A percentile compares a stretch with the other conserved stretches of the same genome.
These are phyloP conservation scores for Podarcis muralis DNA, from an alignment of 2,113 vertebrate genomes.

Conservation along the genomic window DNA sequence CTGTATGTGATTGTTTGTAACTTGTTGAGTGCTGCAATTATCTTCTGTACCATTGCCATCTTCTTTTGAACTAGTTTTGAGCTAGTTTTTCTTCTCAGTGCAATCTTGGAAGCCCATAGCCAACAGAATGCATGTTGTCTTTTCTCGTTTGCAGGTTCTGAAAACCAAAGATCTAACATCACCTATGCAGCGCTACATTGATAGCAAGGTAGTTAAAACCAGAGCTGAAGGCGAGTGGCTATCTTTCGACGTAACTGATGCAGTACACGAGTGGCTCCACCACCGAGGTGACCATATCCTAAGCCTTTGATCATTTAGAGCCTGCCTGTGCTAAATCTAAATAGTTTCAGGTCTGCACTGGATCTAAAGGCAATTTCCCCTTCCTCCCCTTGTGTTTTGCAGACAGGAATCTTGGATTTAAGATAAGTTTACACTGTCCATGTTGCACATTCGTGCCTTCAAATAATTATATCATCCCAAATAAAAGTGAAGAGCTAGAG, in stretches of 20 bases:
- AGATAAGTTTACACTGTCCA: slow-evolving; percentile 95
- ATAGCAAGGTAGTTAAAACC: slow-evolving; percentile 94
- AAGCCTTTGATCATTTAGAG: slow-evolving; percentile 22
- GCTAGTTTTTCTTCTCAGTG: background rate
- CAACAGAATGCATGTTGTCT: slow-evolving; percentile 17
- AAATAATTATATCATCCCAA: slow-evolving; percentile 96
- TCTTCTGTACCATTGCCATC: background rate
- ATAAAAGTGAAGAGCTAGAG: slow-evolving; percentile 97
- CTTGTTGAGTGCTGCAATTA: background rate
- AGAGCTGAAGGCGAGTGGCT: slow-evolving; percentile 93
- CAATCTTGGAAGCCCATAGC: slow-evolving; percentile 11
- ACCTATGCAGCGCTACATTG: slow-evolving; percentile 93
- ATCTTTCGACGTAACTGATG: slow-evolving; percentile 94
- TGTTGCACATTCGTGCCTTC: slow-evolving; percentile 96
- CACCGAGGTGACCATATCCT: slow-evolving; percentile 84
- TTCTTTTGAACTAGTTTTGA: background rate
- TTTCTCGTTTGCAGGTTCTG: slow-evolving; percentile 81
- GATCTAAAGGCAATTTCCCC: slow-evolving; percentile 48
- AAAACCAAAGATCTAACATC: slow-evolving; percentile 89
- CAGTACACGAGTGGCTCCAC: slow-evolving; percentile 94
- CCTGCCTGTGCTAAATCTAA: slow-evolving; percentile 15
- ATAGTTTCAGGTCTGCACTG: slow-evolving; percentile 17
- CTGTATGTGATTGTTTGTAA: background rate
- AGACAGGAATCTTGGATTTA: slow-evolving; percentile 96
- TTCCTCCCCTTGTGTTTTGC: slow-evolving; percentile 69